These are phyloP conservation scores for Orussus abietinus DNA, from an alignment of 1,140 invertebrate genomes.

Conservation along the genomic window DNA sequence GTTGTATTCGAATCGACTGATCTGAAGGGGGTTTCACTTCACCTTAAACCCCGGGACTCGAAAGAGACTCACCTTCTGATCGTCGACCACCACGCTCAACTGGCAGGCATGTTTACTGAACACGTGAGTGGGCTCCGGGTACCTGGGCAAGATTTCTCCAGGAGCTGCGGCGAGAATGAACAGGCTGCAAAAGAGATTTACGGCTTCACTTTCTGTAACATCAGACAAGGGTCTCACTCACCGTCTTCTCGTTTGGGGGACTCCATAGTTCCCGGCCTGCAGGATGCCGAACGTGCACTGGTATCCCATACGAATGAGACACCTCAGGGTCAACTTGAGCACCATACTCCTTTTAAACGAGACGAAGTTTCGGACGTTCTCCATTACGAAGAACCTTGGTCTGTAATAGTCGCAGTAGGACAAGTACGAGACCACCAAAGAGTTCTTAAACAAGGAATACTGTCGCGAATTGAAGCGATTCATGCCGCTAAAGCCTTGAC, in stretches of 20 bases:
- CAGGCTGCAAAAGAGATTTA: conserved; percentile 62
- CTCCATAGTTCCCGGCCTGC: conserved; percentile 83
- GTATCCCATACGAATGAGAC: conserved; percentile 80
- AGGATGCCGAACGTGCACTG: conserved; percentile 83
- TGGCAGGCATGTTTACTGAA: conserved; percentile 72
- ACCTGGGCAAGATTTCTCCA: conserved; percentile 72
- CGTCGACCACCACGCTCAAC: conserved; percentile 70
- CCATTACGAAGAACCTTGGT: conserved; percentile 79
- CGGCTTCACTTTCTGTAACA: too few species aligned
- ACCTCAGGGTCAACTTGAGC: conserved; percentile 74
- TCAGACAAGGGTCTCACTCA: conserved; percentile 28
- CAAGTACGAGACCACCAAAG: conserved; percentile 77
- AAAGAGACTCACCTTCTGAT: conserved; percentile 54
- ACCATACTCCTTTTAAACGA: conserved; percentile 77
- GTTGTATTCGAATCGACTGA: too few species aligned
- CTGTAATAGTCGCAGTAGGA: conserved; percentile 86
- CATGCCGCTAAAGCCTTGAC: conserved; percentile 89
- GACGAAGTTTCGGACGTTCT: conserved; percentile 86
- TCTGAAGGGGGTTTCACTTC: too few species aligned
- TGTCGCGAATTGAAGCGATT: conserved; percentile 85
- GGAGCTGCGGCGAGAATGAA: conserved; percentile 83
- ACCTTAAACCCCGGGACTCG: neutral
- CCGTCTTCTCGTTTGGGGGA: conserved; percentile 78
- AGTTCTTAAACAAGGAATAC: conserved; percentile 87
- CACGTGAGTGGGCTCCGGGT: conserved; percentile 77